A percentile compares a stretch with the other conserved stretches of the same genome.
Evolutionary conservation across 2,113 vertebrate genomes (phyloP).

Genomic region (Callocephalon fimbriatum): DNA sequence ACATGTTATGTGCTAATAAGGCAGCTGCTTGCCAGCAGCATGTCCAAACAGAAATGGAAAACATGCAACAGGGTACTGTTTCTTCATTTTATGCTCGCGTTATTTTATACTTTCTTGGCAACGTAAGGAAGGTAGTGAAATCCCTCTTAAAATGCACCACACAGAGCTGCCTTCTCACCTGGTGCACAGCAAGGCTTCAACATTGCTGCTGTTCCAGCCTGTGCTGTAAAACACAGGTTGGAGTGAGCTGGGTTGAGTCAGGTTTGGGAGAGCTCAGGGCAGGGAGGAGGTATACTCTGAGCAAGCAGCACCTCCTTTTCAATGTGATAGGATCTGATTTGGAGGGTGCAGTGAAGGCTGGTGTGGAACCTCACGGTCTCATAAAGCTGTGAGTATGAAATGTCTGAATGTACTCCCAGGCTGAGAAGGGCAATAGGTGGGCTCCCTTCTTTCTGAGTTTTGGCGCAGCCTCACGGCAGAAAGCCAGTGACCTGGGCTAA

Average conservation of each 20-base stretch:
- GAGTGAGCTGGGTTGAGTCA: not conserved
- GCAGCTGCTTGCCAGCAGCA: not conserved
- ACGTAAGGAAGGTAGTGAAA: not conserved
- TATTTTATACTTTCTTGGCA: not conserved
- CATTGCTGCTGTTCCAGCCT: not conserved
- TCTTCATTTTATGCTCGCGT: not conserved
- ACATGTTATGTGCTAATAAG: not conserved
- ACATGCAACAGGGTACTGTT: not conserved
- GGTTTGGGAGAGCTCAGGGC: not conserved
- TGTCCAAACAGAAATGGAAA: not conserved
- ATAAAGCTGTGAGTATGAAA: not conserved
- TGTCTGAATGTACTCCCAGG: not conserved
- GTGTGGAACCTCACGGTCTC: rapidly evolving
- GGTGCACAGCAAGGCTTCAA: not conserved
- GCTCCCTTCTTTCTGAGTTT: not conserved
- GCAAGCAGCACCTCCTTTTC: not conserved
- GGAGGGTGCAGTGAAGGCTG: not conserved
- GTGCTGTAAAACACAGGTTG: not conserved
- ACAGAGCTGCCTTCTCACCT: not conserved
- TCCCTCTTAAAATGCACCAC: not conserved
- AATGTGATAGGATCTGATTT: not conserved
- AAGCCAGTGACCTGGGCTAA: not conserved
- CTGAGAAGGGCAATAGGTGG: not conserved
- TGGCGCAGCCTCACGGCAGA: not conserved
- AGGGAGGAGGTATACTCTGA: not conserved